Evolutionary conservation across 2,888 invertebrate genomes (phyloP).

Genomic region (Euproctis similis): DNA sequence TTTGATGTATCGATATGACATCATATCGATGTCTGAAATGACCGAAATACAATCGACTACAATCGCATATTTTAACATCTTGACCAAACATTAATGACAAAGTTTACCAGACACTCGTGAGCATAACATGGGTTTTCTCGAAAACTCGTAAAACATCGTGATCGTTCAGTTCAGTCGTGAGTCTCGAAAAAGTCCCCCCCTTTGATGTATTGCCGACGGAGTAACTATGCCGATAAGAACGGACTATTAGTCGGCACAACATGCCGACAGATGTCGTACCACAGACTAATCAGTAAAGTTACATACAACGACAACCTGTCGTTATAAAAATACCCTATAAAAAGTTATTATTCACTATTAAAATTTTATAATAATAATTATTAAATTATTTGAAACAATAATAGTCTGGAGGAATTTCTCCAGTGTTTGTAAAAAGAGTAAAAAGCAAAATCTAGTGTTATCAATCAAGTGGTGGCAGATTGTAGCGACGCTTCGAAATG

Average conservation of each 20-base stretch:
- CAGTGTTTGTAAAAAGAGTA: no score
- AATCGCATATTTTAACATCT: conserved; percentile 27
- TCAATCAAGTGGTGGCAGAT: conserved; percentile 28
- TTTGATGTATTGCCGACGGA: conserved; percentile 60
- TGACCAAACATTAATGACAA: conserved; percentile 32
- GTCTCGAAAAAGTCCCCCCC: conserved; percentile 41
- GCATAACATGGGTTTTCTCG: conserved; percentile 58
- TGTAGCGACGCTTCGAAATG: conserved; percentile 39
- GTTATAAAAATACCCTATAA: conserved; percentile 10
- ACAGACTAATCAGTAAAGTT: conserved; percentile 39
- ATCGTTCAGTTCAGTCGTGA: conserved; percentile 62
- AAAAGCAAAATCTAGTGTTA: conserved; percentile 5
- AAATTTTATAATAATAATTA: no score
- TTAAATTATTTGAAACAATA: no score
- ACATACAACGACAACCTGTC: conserved; percentile 36
- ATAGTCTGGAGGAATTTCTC: no score
- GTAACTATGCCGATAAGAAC: conserved; percentile 48
- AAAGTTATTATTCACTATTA: conserved; percentile 6
- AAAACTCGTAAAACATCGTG: conserved; percentile 56
- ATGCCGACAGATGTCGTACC: conserved; percentile 35
- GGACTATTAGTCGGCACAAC: conserved; percentile 38
- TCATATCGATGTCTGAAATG: no score
- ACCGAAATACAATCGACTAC: conserved; percentile 28
- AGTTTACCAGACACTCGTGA: conserved; percentile 52
- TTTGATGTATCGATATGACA: no score